Base-by-base conservation (phyloP, 2,113 vertebrate genomes). In the Erythrolamprus reginae region DNA sequence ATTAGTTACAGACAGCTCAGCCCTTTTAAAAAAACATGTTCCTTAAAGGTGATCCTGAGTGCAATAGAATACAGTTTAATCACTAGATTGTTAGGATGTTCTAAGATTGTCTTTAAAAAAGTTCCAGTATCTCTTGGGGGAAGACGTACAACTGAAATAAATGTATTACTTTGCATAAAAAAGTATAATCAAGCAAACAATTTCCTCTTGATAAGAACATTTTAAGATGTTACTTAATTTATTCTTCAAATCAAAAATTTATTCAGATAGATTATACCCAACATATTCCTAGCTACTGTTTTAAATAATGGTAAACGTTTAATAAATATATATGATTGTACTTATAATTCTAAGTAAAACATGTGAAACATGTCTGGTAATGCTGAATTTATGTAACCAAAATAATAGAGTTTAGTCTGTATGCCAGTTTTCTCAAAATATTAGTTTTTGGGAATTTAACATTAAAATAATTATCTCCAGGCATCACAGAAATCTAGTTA, bases 341-440 rank as follows among this genome's bases (percentile, higher is more conserved):
- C 15, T 28, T 47, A 84, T 33, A 48, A 87, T 1, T 89, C 10
- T 55, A 38, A 50, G 28, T 48, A 82, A 50, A 65, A 42, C 56
- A 38, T 23, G 6, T 55, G 4, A 87, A 26, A 48, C 26, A 58
- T 90, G 82, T 48, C 17, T 21, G 24, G 8, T 10, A 82, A 19
- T 82, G 50, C 26, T 52, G 82, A 86, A 8, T 86, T 26, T 24
- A 65, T 9, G 10, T 15, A 17, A 24, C 42, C 47, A 70, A 70
- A 51, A 70, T 51, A 9, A 83, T 47, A 56, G 47, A 86, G 21
- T 89, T 90, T 87, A 10, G 12, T 92, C 90, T 53, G 24, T 90
- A 89, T 86, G 51, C 4, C 15, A 87, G 21, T 89, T 93, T 94
- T 89, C 48, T 89, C 84, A 83, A 77, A 21, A 38, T 83, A 91